Conservation (phyloP, 2,888 invertebrate species). For the Diplazon laetatorius region DNA sequence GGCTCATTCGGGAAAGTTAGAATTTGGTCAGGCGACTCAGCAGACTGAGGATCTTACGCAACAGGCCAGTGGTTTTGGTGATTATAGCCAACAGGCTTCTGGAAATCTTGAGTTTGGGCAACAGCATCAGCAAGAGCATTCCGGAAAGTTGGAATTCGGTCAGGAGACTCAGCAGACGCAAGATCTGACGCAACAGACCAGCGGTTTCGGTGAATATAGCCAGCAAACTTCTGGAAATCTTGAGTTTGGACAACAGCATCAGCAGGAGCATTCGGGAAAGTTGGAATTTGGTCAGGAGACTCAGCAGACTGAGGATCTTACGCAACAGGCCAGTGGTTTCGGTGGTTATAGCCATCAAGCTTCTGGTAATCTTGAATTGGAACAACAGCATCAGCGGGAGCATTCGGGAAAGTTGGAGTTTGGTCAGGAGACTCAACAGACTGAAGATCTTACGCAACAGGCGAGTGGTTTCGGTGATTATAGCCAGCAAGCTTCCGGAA, state of each 20-base stretch:
- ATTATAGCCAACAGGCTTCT: conserved; percentile 62
- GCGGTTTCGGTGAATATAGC: conserved; percentile 43
- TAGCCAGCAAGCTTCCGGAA: conserved; percentile 61
- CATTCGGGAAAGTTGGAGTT: conserved; percentile 47
- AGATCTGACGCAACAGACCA: conserved; percentile 67
- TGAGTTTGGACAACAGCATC: conserved; percentile 63
- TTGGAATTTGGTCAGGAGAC: conserved; percentile 45
- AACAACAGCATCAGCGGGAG: conserved; percentile 64
- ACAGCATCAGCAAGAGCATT: conserved; percentile 9
- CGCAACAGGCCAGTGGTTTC: conserved; percentile 61
- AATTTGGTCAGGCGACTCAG: conserved; percentile 75
- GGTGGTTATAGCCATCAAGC: conserved; percentile 57
- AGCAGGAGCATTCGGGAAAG: conserved; percentile 10
- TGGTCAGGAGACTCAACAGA: conserved; percentile 57
- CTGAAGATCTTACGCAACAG: conserved; percentile 65
- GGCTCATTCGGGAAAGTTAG: conserved; percentile 10
- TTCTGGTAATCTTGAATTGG: conserved; percentile 58
- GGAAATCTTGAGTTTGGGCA: conserved; percentile 38
- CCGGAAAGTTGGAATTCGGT: conserved; percentile 49
- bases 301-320: conserved; percentile 61
- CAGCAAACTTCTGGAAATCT: conserved; percentile 53
- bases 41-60: conserved; percentile 66
- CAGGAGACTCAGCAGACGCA: conserved; percentile 56
- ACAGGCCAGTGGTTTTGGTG: conserved; percentile 56
- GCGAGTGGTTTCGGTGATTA: conserved; percentile 35